Percentiles rank a stretch among this genome's conserved stretches.
phyloP scores from a whole-genome alignment of 2,113 vertebrate species.

The Rhipidura dahli region DNA sequence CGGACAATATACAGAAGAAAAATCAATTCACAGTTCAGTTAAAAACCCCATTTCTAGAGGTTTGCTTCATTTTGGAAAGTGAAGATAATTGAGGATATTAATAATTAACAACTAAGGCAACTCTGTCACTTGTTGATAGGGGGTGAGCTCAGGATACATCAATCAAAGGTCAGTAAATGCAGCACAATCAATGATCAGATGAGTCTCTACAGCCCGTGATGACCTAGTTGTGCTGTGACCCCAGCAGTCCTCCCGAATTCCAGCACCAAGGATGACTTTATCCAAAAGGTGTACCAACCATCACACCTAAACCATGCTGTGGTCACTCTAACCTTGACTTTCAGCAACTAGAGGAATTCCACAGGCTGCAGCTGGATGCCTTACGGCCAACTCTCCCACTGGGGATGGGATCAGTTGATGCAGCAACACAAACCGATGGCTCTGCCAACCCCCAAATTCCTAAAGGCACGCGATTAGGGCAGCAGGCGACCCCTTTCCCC shows the following conservation, averaged over 20 bases:
- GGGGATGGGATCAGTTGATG: rapidly evolving
- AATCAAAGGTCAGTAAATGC: neutral
- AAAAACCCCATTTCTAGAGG: neutral
- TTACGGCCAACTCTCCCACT: rapidly evolving
- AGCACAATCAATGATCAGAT: neutral
- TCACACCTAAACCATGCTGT: rapidly evolving
- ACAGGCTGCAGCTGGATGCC: neutral
- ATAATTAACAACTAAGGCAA: neutral
- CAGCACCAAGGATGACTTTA: neutral
- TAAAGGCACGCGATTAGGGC: too few relatives aligned
- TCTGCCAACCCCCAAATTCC: neutral
- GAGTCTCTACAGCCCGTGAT: neutral
- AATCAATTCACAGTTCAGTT: rapidly evolving
- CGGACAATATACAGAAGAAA: neutral
- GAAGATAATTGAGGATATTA: neutral
- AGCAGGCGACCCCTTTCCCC: neutral
- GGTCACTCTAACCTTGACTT: neutral
- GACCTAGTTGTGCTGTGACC: neutral
- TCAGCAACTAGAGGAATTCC: too few relatives aligned
- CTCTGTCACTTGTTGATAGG: neutral
- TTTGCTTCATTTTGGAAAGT: neutral
- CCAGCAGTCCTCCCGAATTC: rapidly evolving
- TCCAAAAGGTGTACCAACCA: rapidly evolving
- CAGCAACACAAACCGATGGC: rapidly evolving
- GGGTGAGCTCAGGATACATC: neutral